phyloP scores from a whole-genome alignment of 2,888 invertebrate genomes.

The Amiota mariae region DNA sequence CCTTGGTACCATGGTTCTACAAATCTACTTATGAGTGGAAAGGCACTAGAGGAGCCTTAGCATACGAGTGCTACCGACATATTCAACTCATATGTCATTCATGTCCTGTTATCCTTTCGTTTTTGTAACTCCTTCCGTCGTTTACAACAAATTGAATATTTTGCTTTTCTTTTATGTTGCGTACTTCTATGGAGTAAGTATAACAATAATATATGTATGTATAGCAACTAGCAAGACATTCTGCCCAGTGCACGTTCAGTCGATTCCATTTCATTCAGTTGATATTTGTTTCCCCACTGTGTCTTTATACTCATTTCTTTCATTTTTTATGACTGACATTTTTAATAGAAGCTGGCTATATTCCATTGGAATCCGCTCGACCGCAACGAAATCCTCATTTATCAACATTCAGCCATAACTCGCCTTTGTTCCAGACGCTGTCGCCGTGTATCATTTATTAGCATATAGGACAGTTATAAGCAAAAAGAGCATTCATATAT shows the following conservation, averaged over 20 bases:
- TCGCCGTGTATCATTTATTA: slow-evolving; percentile 15
- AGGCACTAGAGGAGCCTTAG: neutral
- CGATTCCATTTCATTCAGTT: too few relatives aligned
- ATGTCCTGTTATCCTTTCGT: slow-evolving; percentile 61
- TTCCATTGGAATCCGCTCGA: too few relatives aligned
- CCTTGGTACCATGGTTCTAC: neutral
- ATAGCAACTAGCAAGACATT: too few relatives aligned
- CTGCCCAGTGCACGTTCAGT: too few relatives aligned
- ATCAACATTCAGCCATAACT: neutral
- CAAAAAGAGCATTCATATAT: neutral
- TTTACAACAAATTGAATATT: slow-evolving; percentile 52
- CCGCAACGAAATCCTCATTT: neutral
- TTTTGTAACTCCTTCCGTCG: slow-evolving; percentile 56
- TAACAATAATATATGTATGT: too few relatives aligned
- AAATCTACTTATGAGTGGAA: neutral
- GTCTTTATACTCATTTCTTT: too few relatives aligned
- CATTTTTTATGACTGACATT: too few relatives aligned
- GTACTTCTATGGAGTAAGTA: too few relatives aligned
- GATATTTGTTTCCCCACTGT: too few relatives aligned
- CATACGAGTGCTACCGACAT: neutral
- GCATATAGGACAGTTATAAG: slow-evolving; percentile 7
- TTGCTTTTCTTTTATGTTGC: neutral
- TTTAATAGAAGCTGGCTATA: too few relatives aligned
- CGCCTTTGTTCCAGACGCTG: neutral
- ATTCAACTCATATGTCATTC: slow-evolving; percentile 48